Evolutionary conservation across 2,113 vertebrate genomes (phyloP).

Genomic region (Oncorhynchus kisutch): DNA sequence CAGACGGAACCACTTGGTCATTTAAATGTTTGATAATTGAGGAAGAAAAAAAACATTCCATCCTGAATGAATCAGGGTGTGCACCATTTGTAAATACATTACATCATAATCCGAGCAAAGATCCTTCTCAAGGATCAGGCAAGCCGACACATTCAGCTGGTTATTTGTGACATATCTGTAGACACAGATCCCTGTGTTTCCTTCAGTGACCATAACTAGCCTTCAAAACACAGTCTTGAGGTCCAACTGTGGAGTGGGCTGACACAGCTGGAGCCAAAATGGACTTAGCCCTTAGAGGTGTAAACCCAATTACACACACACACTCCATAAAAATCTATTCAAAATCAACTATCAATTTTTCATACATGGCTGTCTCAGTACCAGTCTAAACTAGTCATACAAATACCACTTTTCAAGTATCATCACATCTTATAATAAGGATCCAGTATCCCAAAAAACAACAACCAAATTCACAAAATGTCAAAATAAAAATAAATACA

Average conservation of each 20-base stretch:
- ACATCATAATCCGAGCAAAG: neutral
- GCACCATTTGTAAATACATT: neutral
- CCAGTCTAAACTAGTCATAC: constrained; percentile 1
- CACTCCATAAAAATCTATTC: neutral
- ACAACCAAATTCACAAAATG: neutral
- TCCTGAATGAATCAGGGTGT: neutral
- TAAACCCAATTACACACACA: neutral
- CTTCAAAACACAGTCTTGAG: neutral
- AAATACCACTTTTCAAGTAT: constrained; percentile 9
- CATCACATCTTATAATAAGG: constrained; percentile 1
- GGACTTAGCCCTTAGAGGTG: neutral
- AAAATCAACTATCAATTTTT: neutral
- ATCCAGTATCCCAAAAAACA: neutral
- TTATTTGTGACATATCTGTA: neutral
- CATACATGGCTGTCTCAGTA: neutral
- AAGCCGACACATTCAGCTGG: constrained; percentile 3
- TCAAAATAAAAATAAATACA: neutral
- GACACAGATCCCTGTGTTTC: neutral
- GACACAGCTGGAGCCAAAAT: neutral
- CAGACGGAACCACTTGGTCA: neutral
- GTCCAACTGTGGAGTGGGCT: neutral
- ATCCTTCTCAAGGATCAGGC: too few relatives aligned
- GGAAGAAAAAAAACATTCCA: too few relatives aligned
- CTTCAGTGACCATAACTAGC: neutral
- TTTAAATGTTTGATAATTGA: too few relatives aligned